Evolutionary conservation across 2,888 invertebrate genomes (phyloP), one percentile per base, ranked within the genome.

Genomic region (Drosophila formosana): DNA sequence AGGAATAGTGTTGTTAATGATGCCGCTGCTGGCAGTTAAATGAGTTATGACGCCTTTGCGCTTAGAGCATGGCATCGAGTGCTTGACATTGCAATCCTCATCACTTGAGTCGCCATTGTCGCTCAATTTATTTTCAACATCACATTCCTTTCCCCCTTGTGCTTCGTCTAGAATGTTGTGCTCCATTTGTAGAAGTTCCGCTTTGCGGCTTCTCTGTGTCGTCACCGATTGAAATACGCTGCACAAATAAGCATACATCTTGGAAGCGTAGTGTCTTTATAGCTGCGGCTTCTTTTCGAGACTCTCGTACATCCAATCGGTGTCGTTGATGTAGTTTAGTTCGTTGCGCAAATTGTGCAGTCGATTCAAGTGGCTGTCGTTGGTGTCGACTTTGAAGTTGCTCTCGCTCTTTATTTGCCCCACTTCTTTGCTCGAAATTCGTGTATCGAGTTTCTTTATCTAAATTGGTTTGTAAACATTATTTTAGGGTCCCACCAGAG

Each of bases 261-360:
- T 50, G 37, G 9, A 5, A 3, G 3, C n/a, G 6, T 32, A 9
- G 11, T 5, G 23, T 30, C 26, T 4, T 47, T 89, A 89, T 45
- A 82, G 82, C 41, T 78, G 71, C 4, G 76, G 73, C 39, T 89
- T 91, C 60, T 95, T 95, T 73, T 96, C 96, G 80, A 95, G 94
- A 43, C 94, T 93, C 56, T 96, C 95, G 93, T 95, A 96, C 92
- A 95, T 95, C 97, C 97, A 97, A 89, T 96, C 96, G 0, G 96
- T 96, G 58, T 95, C 94, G 90, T 95, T 96, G n/a, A 97, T 92
- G 89, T 95, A 95, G 78, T 96, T 96, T 62, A 96, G 92, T 92
- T 96, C 96, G 91, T 96, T 96, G 66, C 96, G 93, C 41, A 97
- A 91, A 39, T 93, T 93, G 91, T 95, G 95, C 62, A 97, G 93